Evolutionary conservation across 2,797 vertebrate genomes (phyloP).

Genomic region (Scyliorhinus canicula): DNA sequence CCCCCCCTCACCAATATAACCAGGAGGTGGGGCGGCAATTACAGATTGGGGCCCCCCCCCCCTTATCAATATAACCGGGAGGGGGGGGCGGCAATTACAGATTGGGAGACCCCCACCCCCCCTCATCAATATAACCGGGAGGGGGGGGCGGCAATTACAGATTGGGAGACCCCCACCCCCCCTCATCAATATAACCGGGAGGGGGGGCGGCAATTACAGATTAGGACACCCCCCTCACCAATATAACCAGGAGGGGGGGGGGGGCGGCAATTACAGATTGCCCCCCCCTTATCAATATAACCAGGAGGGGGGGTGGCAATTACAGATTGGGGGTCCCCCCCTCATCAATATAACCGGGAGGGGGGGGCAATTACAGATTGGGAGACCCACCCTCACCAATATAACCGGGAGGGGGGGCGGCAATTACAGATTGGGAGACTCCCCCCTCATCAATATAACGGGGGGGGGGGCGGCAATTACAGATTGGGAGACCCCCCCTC

Average conservation of each 20-base stretch:
- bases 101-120: neutral
- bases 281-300: neutral
- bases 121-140: neutral
- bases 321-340: neutral
- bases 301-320: neutral
- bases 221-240: neutral
- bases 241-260: too few species aligned
- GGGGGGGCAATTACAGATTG: too few species aligned
- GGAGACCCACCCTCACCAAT: too few species aligned
- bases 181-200: neutral
- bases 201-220: too few species aligned
- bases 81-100: neutral
- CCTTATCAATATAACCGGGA: neutral
- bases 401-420: too few species aligned
- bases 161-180: neutral
- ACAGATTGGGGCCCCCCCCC: too few species aligned
- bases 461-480: neutral
- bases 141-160: neutral
- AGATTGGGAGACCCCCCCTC: neutral
- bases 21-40: neutral
- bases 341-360: neutral
- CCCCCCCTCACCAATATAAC: neutral
- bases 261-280: neutral
- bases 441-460: neutral
- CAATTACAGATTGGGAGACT: too few species aligned